A percentile compares a stretch with the other conserved stretches of the same genome.
These are phyloP conservation scores for Bombylius major DNA, from an alignment of 2,888 invertebrate genomes.

Conservation along the genomic window DNA sequence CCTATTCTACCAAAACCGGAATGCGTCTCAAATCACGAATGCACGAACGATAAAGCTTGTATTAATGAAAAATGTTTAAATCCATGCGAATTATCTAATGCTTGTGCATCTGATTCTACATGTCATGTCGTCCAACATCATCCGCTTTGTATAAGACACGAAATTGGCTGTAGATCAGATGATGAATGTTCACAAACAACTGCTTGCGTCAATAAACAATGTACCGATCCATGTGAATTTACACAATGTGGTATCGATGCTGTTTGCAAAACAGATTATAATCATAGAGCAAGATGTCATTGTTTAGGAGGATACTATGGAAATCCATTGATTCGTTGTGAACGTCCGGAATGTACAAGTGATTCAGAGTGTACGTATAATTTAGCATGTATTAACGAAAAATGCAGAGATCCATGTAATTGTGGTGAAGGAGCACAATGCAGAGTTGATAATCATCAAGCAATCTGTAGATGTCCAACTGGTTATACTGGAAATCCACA, in stretches of 20 bases:
- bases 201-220: constrained; percentile 70
- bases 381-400: constrained; percentile 63
- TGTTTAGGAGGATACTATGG: constrained; percentile 65
- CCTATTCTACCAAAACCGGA: constrained; percentile 52
- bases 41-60: constrained; percentile 72
- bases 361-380: constrained; percentile 69
- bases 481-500: constrained; percentile 70
- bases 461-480: constrained; percentile 69
- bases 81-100: constrained; percentile 55
- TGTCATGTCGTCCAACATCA: constrained; percentile 68
- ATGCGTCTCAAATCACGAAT: constrained; percentile 64
- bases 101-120: constrained; percentile 66
- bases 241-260: constrained; percentile 72
- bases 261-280: constrained; percentile 59
- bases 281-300: constrained; percentile 66
- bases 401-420: constrained; percentile 73
- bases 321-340: constrained; percentile 66
- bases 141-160: constrained; percentile 68
- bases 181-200: constrained; percentile 71
- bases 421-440: constrained; percentile 71
- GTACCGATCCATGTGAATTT: constrained; percentile 64
- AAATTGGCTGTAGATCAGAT: constrained; percentile 74
- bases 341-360: constrained; percentile 59
- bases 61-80: constrained; percentile 59
- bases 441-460: constrained; percentile 59